Conservation (phyloP, 1,140 invertebrate species). For the Drosophila trapezifrons region DNA sequence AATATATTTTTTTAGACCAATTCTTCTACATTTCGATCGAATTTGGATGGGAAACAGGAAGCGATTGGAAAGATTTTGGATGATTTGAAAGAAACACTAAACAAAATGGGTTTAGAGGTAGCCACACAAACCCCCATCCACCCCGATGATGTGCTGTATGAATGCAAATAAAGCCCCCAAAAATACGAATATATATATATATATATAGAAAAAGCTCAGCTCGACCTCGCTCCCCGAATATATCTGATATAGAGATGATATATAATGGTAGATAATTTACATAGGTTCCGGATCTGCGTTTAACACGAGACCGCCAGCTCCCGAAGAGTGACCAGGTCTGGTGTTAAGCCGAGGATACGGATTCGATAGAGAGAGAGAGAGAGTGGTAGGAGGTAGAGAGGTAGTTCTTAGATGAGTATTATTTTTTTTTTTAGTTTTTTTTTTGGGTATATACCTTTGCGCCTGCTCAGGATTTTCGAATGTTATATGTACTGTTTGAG, state of each 20-base stretch:
- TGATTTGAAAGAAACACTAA: conserved; percentile 13
- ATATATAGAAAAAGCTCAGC: conserved; percentile 14
- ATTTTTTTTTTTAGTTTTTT: conserved; percentile 11
- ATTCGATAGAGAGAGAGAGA: not conserved
- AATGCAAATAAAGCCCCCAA: conserved; percentile 8
- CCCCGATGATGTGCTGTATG: not conserved
- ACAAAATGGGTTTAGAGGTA: conserved; percentile 14
- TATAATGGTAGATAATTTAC: conserved; percentile 1
- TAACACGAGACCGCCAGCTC: conserved; percentile 1
- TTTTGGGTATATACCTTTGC: conserved; percentile 90
- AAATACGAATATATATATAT: not conserved
- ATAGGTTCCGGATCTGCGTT: conserved; percentile 1
- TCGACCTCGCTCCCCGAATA: conserved; percentile 8
- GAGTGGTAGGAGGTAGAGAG: not conserved
- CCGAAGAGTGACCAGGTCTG: conserved; percentile 10
- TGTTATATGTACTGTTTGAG: conserved; percentile 92
- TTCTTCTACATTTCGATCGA: too few species aligned
- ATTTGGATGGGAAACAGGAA: not conserved
- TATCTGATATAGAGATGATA: conserved; percentile 1
- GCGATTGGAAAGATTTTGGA: conserved; percentile 8
- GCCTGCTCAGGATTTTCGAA: conserved; percentile 95
- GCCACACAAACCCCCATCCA: conserved; percentile 38
- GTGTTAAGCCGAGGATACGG: conserved; percentile 27
- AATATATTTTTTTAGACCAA: too few species aligned
- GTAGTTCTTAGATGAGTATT: conserved; percentile 11